Evolutionary conservation across 2,888 invertebrate species (phyloP).

Genomic region (Nezara viridula): DNA sequence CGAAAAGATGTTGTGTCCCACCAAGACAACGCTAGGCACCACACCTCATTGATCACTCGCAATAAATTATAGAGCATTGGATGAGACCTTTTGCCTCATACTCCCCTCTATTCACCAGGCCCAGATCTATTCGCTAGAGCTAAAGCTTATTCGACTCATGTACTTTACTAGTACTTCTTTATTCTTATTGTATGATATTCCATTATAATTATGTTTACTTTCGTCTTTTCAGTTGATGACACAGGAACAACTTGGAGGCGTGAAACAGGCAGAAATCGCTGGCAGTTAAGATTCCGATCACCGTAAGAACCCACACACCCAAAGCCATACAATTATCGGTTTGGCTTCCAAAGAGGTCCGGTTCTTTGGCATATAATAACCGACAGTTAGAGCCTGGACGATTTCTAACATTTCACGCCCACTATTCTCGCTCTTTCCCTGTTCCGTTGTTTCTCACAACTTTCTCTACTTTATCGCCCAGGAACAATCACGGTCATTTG

Average conservation of each 20-base stretch:
- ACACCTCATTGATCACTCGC: no score
- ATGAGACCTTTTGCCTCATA: no score
- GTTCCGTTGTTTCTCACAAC: conserved; percentile 4
- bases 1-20: no score
- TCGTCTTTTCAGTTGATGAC: neutral
- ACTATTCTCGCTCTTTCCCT: neutral
- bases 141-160: no score
- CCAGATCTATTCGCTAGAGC: no score
- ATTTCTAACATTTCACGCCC: neutral
- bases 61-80: no score
- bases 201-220: neutral
- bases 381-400: neutral
- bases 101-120: no score
- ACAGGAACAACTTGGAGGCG: neutral
- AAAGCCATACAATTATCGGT: neutral
- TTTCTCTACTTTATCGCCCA: neutral
- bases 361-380: neutral
- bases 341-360: neutral
- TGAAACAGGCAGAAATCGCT: neutral
- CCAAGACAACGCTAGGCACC: no score
- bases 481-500: neutral
- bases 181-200: no score
- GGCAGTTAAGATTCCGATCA: neutral
- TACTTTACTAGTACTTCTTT: no score
- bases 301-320: neutral